phyloP scores from a whole-genome alignment of 1,140 invertebrate species.

The Helicorthomorpha holstii region DNA sequence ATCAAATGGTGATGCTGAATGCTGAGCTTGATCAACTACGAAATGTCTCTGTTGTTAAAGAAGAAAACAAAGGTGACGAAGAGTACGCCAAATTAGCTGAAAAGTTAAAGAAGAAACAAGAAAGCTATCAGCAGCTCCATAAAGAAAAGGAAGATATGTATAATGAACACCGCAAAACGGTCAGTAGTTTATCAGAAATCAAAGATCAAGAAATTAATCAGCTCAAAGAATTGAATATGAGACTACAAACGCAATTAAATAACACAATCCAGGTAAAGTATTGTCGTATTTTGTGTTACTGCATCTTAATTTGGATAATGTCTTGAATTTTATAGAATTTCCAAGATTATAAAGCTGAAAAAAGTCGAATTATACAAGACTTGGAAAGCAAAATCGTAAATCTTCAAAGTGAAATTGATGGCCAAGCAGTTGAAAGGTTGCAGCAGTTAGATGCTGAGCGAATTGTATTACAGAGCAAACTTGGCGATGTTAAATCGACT shows the following conservation, averaged over 20 bases:
- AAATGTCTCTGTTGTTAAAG: not conserved
- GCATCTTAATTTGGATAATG: not conserved
- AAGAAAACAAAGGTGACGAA: not conserved
- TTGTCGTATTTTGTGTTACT: not conserved
- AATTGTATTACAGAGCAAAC: not conserved
- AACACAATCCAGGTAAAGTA: conserved; percentile 3
- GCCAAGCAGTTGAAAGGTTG: conserved; percentile 13
- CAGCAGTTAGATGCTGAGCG: conserved; percentile 15
- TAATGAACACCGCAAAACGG: conserved; percentile 20
- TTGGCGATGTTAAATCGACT: not conserved
- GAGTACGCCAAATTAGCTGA: conserved; percentile 14
- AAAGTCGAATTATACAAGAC: not conserved
- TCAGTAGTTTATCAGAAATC: conserved; percentile 18
- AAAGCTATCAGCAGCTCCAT: conserved; percentile 25
- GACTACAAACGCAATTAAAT: conserved; percentile 21
- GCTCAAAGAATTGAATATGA: conserved; percentile 21
- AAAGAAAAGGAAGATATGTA: conserved; percentile 23
- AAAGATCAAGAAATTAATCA: conserved; percentile 25
- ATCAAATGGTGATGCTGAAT: no score
- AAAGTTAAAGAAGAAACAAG: conserved; percentile 29
- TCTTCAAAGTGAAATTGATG: conserved; percentile 9
- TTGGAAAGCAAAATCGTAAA: not conserved
- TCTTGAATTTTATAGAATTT: not conserved
- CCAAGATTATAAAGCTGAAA: not conserved
- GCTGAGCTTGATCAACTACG: not conserved